phyloP scores from a whole-genome alignment of 2,113 vertebrate genomes.

The Cacatua alba region DNA sequence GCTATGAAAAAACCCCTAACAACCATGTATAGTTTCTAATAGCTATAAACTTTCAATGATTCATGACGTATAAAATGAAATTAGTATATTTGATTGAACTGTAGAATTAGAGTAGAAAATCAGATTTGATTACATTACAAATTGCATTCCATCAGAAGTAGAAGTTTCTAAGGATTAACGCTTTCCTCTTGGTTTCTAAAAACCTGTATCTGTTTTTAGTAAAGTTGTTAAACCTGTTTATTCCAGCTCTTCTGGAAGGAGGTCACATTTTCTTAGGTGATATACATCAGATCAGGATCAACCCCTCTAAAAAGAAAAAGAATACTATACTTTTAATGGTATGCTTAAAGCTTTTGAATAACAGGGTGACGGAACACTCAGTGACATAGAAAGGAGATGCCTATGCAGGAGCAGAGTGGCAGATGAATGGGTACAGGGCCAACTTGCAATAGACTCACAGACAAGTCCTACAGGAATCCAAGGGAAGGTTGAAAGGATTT shows the following conservation, averaged over 20 bases:
- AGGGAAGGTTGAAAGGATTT: neutral
- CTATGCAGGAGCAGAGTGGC: neutral
- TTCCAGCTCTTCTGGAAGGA: neutral
- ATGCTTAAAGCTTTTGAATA: neutral
- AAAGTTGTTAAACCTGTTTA: conserved; percentile 19
- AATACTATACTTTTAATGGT: neutral
- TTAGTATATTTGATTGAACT: accelerated
- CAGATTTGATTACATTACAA: neutral
- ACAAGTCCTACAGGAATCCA: neutral
- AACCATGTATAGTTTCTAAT: accelerated
- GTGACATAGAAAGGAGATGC: neutral
- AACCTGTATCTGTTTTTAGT: accelerated
- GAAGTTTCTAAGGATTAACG: neutral
- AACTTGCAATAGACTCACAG: neutral
- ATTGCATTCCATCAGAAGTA: neutral
- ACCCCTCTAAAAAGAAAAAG: neutral
- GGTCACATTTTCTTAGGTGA: neutral
- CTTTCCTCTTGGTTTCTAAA: neutral
- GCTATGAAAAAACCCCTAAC: neutral
- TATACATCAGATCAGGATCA: neutral
- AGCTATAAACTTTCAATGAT: neutral
- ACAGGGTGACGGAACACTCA: neutral
- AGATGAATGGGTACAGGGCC: accelerated
- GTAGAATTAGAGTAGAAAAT: neutral
- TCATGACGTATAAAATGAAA: neutral